Base-by-base conservation (phyloP, 2,888 invertebrate genomes). In the Unio delphinus region DNA sequence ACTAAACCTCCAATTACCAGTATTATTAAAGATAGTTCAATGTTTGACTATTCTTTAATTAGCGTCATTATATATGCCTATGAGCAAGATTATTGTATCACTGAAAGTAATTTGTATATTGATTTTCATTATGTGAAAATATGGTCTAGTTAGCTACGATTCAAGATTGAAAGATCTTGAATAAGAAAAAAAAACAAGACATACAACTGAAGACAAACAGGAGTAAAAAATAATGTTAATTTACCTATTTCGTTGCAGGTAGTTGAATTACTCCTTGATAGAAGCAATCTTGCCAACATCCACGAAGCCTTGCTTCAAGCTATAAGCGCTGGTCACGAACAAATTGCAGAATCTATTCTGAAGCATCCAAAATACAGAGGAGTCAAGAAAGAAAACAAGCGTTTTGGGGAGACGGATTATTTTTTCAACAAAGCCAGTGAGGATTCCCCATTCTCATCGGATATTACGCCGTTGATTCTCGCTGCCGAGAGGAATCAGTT, bases 351-450 rank as follows among this genome's bases (percentile, higher is more conserved):
- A 74, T 83, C 83, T 45, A 87, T 87, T 69, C 79, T 88, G 23
- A 86, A 87, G 71, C 86, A 87, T 75, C 87, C 86, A n/a, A 87
- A 86, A 69, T 88, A 86, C 74, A 74, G 77, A 67, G 85, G 85
- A 55, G 73, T 83, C 69, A 80, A 83, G 70, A 80, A 82, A 61
- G 86, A 84, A 56, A 80, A 82, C 66, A 82, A 82, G 73, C 78
- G 80, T 61, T 81, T 83, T 69, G 85, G 85, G 20, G 83, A 83
- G 68, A 81, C 83, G 15, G 81, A 83, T 70, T 83, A 84, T 76
- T 86, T 84, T 72, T 84, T 80, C 66, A 84, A 81, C 72, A 78
- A 72, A 54, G 80, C 80, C 34, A 83, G 80, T 30, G 86, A 86
- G 67, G 86, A 86, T 70, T 85, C 86, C 11, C 85, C 86, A 15